Evolutionary conservation across 2,113 vertebrate species (phyloP).

Genomic region (Cyanoliseus patagonus): DNA sequence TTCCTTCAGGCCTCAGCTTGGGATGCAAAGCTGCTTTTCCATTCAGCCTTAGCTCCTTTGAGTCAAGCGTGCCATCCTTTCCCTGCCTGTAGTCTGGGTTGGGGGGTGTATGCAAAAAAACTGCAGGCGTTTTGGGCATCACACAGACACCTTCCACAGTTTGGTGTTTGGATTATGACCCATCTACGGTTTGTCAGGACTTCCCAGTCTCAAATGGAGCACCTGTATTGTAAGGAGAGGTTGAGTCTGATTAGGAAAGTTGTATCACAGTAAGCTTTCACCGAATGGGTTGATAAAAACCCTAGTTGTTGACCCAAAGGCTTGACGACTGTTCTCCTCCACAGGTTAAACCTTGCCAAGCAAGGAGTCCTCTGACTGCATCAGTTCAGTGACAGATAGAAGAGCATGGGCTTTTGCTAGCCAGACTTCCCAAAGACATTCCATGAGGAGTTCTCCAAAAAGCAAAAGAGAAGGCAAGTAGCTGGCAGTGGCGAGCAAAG

Average conservation of each 20-base stretch:
- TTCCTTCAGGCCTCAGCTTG: background rate
- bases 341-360: background rate
- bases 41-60: background rate
- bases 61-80: too few relatives aligned
- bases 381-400: background rate
- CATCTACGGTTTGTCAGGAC: background rate
- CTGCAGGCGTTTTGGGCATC: background rate
- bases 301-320: rapidly evolving
- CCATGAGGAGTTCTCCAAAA: background rate
- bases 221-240: background rate
- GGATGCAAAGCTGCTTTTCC: background rate
- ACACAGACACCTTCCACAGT: background rate
- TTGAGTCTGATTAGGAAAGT: background rate
- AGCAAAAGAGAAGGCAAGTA: background rate
- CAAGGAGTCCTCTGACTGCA: background rate
- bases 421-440: background rate
- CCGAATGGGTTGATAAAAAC: rapidly evolving
- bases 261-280: background rate
- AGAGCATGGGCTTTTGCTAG: background rate
- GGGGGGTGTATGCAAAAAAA: background rate
- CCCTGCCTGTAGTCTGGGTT: background rate
- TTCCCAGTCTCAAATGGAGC: background rate
- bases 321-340: background rate
- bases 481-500: background rate
- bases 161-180: background rate